Conservation (phyloP, 2,113 vertebrate species). For the Pungitius pungitius region DNA sequence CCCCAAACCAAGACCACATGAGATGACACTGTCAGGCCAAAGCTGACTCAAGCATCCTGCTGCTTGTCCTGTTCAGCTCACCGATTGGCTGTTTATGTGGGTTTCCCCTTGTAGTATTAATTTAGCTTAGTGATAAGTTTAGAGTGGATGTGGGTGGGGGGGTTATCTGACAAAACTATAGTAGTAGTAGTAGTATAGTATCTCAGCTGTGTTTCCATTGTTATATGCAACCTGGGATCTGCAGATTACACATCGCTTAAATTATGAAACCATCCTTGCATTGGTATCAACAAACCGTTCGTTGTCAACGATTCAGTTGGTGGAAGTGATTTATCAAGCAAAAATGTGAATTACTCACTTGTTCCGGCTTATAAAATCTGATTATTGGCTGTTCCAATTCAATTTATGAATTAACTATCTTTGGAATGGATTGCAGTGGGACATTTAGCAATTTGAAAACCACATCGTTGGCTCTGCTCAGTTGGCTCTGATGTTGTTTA, state of each 20-base stretch:
- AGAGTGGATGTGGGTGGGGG: background rate
- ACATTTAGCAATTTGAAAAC: background rate
- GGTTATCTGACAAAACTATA: background rate
- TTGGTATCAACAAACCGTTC: background rate
- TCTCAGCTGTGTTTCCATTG: constrained; percentile 29
- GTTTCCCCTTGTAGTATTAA: background rate
- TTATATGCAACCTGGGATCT: constrained; percentile 10
- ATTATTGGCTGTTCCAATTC: background rate
- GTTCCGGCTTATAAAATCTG: background rate
- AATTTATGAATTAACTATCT: background rate
- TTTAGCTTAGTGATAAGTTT: too few species aligned
- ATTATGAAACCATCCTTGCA: background rate
- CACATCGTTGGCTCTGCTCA: background rate
- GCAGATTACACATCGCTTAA: constrained; percentile 2
- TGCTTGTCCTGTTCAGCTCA: background rate
- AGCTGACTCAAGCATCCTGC: constrained; percentile 38
- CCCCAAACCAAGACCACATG: constrained; percentile 30
- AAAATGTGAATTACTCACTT: background rate
- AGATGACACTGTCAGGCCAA: constrained; percentile 15
- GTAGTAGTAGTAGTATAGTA: too few species aligned
- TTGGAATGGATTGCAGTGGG: background rate
- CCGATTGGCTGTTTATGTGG: background rate
- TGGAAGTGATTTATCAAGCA: background rate
- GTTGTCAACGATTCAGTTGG: background rate
- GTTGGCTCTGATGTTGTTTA: background rate